Conservation (phyloP, 2,797 vertebrate species). For the Hydrocynus forskahlii region DNA sequence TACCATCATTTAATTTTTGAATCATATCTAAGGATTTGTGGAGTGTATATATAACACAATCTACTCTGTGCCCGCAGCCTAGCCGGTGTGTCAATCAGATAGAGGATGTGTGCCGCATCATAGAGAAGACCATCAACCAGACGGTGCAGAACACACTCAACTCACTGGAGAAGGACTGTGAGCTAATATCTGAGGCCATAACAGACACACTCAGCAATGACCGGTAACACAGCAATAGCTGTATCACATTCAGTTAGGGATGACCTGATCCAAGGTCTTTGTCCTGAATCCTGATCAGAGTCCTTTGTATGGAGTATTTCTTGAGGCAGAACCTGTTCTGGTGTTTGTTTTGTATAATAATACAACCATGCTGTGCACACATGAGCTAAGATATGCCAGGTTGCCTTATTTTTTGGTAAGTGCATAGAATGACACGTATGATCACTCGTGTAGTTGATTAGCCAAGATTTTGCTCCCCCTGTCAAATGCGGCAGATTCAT, state of each 20-base stretch:
- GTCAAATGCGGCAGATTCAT: no score
- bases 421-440: no score
- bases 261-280: not conserved
- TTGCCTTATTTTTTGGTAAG: no score
- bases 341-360: not conserved
- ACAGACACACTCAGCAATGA: slow-evolving; percentile 70
- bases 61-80: slow-evolving; percentile 64
- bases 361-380: not conserved
- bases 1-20: no score
- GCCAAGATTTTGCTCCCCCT: no score
- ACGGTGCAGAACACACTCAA: slow-evolving; percentile 87
- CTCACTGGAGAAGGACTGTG: slow-evolving; percentile 84
- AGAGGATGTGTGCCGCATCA: slow-evolving; percentile 81
- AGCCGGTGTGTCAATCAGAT: slow-evolving; percentile 87
- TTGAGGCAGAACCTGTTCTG: not conserved
- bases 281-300: not conserved
- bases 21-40: no score
- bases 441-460: no score
- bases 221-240: slow-evolving; percentile 64
- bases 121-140: slow-evolving; percentile 88
- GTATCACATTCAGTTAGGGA: not conserved
- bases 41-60: no score
- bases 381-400: no score
- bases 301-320: not conserved
- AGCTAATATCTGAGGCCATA: slow-evolving; percentile 79